These are phyloP conservation scores for Ochropacha duplaris DNA, from an alignment of 2,888 invertebrate genomes.

Conservation along the genomic window DNA sequence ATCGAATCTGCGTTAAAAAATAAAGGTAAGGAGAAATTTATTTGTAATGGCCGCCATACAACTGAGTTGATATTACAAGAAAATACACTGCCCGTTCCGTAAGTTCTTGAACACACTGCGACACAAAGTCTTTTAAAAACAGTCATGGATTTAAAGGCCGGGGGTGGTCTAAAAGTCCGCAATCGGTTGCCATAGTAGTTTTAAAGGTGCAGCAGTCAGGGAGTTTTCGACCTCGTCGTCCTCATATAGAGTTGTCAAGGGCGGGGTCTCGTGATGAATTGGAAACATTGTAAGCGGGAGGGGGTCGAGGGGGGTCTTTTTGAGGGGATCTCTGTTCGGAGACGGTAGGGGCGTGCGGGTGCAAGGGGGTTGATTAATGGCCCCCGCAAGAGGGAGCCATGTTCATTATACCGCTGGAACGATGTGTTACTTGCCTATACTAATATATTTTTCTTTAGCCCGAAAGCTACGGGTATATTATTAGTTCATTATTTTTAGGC, in stretches of 20 bases:
- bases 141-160: constrained; percentile 39
- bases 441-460: constrained; percentile 77
- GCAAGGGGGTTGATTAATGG: constrained; percentile 74
- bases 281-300: constrained; percentile 76
- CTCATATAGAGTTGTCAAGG: constrained; percentile 85
- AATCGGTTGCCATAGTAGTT: constrained; percentile 21
- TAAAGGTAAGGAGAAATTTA: constrained; percentile 66
- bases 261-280: constrained; percentile 84
- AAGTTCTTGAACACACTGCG: constrained; percentile 43
- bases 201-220: constrained; percentile 41
- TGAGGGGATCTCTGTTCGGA: constrained; percentile 61
- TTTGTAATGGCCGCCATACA: constrained; percentile 70
- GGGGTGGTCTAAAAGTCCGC: constrained; percentile 38
- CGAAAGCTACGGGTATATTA: constrained; percentile 59
- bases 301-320: constrained; percentile 69
- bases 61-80: constrained; percentile 65
- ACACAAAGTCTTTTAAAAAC: constrained; percentile 29
- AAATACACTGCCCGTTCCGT: constrained; percentile 58
- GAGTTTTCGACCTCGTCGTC: constrained; percentile 60
- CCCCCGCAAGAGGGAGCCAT: constrained; percentile 75
- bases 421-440: constrained; percentile 79
- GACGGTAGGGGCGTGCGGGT: constrained; percentile 51
- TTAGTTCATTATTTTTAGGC: constrained; percentile 76
- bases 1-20: constrained; percentile 60
- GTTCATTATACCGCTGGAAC: constrained; percentile 80